Conservation (phyloP, 2,888 invertebrate species). For the Phortica okadai region DNA sequence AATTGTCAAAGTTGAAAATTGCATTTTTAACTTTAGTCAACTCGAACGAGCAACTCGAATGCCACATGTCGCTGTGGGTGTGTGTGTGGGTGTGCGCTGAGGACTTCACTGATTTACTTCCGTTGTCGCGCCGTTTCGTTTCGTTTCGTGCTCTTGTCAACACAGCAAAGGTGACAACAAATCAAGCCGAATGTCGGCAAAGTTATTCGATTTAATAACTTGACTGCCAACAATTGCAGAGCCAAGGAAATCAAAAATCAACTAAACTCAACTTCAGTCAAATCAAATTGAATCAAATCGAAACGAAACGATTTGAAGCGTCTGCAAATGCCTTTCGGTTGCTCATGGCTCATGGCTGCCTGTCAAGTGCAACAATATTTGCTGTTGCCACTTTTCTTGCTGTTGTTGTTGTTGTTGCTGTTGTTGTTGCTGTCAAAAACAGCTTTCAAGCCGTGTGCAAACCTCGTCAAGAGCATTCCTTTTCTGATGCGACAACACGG, state of each 20-base stretch:
- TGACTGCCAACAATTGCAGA: constrained; percentile 13
- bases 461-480: neutral
- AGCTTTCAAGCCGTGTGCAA: neutral
- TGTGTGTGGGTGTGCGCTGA: neutral
- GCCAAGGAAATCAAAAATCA: neutral
- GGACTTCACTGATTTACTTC: neutral
- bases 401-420: neutral
- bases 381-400: neutral
- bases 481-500: neutral
- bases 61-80: neutral
- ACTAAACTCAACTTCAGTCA: constrained; percentile 16
- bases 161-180: neutral
- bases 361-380: neutral
- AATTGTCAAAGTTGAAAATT: constrained; percentile 24
- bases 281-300: constrained; percentile 5
- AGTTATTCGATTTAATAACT: constrained; percentile 23
- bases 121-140: neutral
- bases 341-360: neutral
- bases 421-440: neutral
- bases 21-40: neutral
- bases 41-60: neutral
- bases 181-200: neutral
- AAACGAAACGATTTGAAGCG: constrained; percentile 1
- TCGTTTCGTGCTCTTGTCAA: neutral
- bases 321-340: neutral